These are phyloP conservation scores for Catostylus mosaicus DNA, from an alignment of 30 jellyfish, hydroid and myxozoan species.

Conservation along the genomic window DNA sequence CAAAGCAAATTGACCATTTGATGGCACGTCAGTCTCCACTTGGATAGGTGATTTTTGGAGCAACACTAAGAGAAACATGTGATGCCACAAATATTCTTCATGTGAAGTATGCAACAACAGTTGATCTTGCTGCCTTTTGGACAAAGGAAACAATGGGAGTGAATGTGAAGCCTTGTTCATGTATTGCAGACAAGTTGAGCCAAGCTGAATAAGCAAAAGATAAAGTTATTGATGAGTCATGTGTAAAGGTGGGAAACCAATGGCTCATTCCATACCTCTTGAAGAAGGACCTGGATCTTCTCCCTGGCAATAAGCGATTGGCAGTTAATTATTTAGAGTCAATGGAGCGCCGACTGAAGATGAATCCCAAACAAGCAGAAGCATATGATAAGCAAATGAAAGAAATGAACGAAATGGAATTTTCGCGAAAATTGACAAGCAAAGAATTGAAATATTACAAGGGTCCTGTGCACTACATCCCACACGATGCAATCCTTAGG, in stretches of 20 bases:
- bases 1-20: constrained; percentile 53
- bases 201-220: constrained; percentile 49
- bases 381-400: constrained; percentile 59
- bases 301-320: constrained; percentile 60
- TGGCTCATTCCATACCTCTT: constrained; percentile 70
- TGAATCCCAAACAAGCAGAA: constrained; percentile 46
- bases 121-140: constrained; percentile 66
- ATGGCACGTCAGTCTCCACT: constrained; percentile 70
- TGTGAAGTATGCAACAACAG: constrained; percentile 67
- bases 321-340: constrained; percentile 47
- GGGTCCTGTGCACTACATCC: constrained; percentile 68
- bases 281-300: constrained; percentile 61
- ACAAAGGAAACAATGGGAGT: constrained; percentile 74
- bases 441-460: constrained; percentile 49
- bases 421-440: constrained; percentile 40
- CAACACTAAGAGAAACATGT: constrained; percentile 41
- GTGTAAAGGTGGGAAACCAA: constrained; percentile 46
- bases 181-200: constrained; percentile 38
- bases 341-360: constrained; percentile 38
- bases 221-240: constrained; percentile 38
- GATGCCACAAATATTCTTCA: constrained; percentile 31
- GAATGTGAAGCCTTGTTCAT: constrained; percentile 41
- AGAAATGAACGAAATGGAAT: constrained; percentile 48
- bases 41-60: constrained; percentile 74
- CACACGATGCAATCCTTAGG: constrained; percentile 61